A percentile compares a stretch with the other conserved stretches of the same genome.
phyloP scores from a whole-genome alignment of 2,888 invertebrate species.

The Acrobasis repandana region DNA sequence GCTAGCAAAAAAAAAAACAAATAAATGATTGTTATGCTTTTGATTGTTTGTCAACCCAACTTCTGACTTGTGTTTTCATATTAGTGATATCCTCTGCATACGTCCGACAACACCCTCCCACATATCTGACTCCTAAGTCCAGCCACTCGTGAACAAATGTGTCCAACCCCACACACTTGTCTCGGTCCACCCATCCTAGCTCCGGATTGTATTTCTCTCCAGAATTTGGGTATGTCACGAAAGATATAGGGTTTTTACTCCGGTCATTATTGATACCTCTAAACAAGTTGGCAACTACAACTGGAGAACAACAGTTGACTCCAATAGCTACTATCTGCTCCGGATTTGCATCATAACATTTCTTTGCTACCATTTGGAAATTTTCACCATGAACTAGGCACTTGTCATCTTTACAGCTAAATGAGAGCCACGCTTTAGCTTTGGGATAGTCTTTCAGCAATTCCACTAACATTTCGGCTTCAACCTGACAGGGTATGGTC shows the following conservation, averaged over 20 bases:
- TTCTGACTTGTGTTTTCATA: conserved; percentile 68
- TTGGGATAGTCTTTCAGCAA: conserved; percentile 89
- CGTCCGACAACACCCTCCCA: conserved; percentile 96
- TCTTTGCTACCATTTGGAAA: conserved; percentile 85
- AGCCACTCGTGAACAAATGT: conserved; percentile 90
- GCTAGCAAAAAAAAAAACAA: neutral
- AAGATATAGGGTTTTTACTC: conserved; percentile 76
- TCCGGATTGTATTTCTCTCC: conserved; percentile 88
- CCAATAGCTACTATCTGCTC: conserved; percentile 90
- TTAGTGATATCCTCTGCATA: conserved; percentile 88
- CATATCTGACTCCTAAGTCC: conserved; percentile 88
- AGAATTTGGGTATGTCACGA: conserved; percentile 96
- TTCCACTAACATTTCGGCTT: conserved; percentile 90
- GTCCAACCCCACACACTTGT: conserved; percentile 85
- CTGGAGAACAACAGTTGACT: conserved; percentile 89
- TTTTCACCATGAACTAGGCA: conserved; percentile 89
- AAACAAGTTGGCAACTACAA: conserved; percentile 57
- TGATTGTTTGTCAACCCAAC: conserved; percentile 42
- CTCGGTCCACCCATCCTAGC: conserved; percentile 85
- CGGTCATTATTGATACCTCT: conserved; percentile 56
- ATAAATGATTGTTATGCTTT: neutral
- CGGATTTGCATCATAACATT: conserved; percentile 86
- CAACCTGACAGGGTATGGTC: conserved; percentile 92
- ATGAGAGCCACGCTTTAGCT: conserved; percentile 93
- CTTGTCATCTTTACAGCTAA: conserved; percentile 87